phyloP scores from a whole-genome alignment of 2,888 invertebrate species.

The Gymnosoma rotundatum region DNA sequence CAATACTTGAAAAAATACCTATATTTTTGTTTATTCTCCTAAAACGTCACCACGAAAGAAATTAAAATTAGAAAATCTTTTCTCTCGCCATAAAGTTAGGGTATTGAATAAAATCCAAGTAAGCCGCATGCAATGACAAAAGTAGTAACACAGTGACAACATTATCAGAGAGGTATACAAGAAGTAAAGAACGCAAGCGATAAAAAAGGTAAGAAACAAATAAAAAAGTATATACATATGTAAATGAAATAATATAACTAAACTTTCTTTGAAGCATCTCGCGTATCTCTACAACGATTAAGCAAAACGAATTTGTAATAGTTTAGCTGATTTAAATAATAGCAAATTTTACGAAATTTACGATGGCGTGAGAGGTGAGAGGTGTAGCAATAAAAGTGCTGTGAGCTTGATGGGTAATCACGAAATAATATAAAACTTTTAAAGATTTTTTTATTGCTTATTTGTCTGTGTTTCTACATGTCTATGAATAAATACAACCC shows the following conservation, averaged over 20 bases:
- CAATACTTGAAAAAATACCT: constrained; percentile 45
- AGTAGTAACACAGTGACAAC: constrained; percentile 30
- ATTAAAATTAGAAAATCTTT: constrained; percentile 53
- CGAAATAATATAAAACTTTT: too few species aligned
- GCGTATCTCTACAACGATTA: constrained; percentile 36
- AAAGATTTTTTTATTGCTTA: too few species aligned
- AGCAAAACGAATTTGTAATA: constrained; percentile 66
- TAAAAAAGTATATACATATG: too few species aligned
- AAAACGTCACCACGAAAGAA: neutral
- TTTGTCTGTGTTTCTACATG: too few species aligned
- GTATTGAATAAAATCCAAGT: constrained; percentile 31
- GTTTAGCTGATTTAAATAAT: constrained; percentile 63
- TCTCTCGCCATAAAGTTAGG: neutral
- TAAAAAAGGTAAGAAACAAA: too few species aligned
- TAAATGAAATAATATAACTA: constrained; percentile 45
- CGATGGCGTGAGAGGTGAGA: neutral
- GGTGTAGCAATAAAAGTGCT: too few species aligned
- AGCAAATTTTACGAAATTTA: constrained; percentile 46
- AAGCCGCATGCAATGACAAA: constrained; percentile 53
- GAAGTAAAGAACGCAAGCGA: neutral
- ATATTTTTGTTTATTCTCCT: too few species aligned
- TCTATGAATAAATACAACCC: too few species aligned
- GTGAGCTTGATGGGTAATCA: neutral
- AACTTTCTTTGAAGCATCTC: constrained; percentile 17
- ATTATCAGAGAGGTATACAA: constrained; percentile 50